phyloP scores from a whole-genome alignment of 2,888 invertebrate species.

The Rhagonycha lutea region DNA sequence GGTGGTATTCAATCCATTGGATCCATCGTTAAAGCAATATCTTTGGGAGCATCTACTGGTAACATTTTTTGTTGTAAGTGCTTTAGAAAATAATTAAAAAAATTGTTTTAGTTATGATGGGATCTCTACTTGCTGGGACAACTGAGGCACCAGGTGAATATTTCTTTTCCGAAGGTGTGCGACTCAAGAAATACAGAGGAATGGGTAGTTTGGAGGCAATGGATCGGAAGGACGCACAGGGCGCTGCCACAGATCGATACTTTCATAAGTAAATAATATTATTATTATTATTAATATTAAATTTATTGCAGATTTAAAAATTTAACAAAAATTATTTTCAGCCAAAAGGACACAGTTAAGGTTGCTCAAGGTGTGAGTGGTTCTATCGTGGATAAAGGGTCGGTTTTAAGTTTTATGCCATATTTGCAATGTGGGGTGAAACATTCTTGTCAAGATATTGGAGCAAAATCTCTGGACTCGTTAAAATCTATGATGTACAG shows the following conservation, averaged over 20 bases:
- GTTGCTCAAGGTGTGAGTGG: conserved; percentile 99
- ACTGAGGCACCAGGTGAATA: conserved; percentile 99
- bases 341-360: conserved; percentile 92
- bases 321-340: conserved; percentile 46
- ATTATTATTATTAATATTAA: no score
- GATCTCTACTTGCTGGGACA: conserved; percentile 95
- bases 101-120: conserved; percentile 88
- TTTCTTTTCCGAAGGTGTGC: conserved; percentile 96
- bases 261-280: conserved; percentile 57
- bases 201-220: conserved; percentile 99
- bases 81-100: no score
- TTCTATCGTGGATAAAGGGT: conserved; percentile 97
- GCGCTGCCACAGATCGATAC: conserved; percentile 80
- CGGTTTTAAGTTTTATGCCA: conserved; percentile 91
- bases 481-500: conserved; percentile 75
- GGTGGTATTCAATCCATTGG: conserved; percentile 97
- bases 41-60: conserved; percentile 88
- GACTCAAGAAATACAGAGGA: conserved; percentile 96
- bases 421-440: conserved; percentile 94
- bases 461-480: conserved; percentile 68
- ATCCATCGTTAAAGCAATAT: conserved; percentile 92
- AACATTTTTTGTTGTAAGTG: conserved; percentile 2
- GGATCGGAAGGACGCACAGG: conserved; percentile 88
- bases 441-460: conserved; percentile 97
- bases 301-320: background rate